Base-by-base conservation (phyloP, 2,797 vertebrate genomes). In the Dromococcyx pavoninus region DNA sequence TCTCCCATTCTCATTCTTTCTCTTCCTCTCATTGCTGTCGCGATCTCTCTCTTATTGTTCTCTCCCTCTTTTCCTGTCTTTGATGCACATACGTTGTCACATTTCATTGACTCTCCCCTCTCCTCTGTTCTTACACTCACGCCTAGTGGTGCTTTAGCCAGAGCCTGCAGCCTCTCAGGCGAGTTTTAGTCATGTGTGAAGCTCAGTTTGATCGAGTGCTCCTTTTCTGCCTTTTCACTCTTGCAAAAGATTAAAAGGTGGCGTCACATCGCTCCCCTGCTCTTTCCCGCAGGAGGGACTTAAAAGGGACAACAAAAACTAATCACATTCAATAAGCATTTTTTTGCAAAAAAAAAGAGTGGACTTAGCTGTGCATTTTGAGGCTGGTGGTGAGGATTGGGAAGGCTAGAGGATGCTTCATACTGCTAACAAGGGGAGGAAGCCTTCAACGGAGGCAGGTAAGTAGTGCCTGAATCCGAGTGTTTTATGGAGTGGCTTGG, bases 161-260 rank as follows among this genome's bases (percentile, higher is more conserved):
- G 98, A 97, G 97, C 97, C 95, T 89, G 98, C 98, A 96, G 98
- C 98, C 98, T 98, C 98, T 98, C 98, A 96, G 98, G 98, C 98
- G 98, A 99, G 98, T 98, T 98, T 98, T 97, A 98, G 98, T 98
- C 98, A 98, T 99, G 98, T 98, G 98, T 98, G 98, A 98, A 98
- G 98, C 98, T 98, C 98, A 98, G 98, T 98, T 98, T 98, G 98
- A 99, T 98, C 98, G 97, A 98, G 98, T 98, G 98, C 98, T 98
- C 97, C 98, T 98, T 98, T 97, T 98, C 98, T 98, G 98, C 98
- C 98, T 98, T 98, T 98, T 97, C 97, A 97, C 97, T 98, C 98
- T 98, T 96, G 98, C 98, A 94, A 98, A 98, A 98, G 98, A 98
- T 99, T 99, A 98, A 99, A 98, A 98, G 98, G 98, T 98, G 97